Base-by-base conservation (phyloP, 1,140 invertebrate genomes). In the Diploscapter pachys region DNA sequence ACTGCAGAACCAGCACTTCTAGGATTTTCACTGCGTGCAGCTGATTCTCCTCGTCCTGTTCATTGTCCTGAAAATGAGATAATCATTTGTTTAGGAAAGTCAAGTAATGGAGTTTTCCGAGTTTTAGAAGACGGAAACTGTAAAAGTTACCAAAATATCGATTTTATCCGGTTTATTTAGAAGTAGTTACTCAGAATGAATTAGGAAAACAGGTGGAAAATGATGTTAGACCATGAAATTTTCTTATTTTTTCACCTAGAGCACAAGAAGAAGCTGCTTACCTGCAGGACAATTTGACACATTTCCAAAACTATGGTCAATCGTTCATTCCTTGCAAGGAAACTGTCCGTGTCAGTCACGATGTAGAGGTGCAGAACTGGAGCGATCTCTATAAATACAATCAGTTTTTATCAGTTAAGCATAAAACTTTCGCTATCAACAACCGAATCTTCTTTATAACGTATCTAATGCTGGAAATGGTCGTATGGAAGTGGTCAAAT, bases 281-380 rank as follows among this genome's bases (percentile, higher is more conserved):
- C 71, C 11, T 72, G 4, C 5, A 72, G 31, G 4, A 72, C 78
- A 8, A 57, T 72, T 49, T 82, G 78, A 83, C 93, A 94, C 93
- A 99, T 98, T 79, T 95, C 93, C 81, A 93, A 95, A 86, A 99
- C 92, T 52, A 93, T 93, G 80, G 95, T 86, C 77, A 98, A 88
- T 78, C 94, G 90, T 84, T 93, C 91, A 82, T 93, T 91, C 86
- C 95, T 92, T 0, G 93, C 91, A 3, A 99, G 87, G 86, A 99
- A 98, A 9, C 92, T 92, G 61, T 91, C 90, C 4, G 94, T 95
- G 86, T 98, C 95, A 6, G 97, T 92, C 2, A 94, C 96, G 51
- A 99, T 91, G 86, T 97, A 99, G 88, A 98, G 97, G 86, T 99
- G 95, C 11, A 99, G 89, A 2, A 93, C 92, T 54, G 96, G 94